These are phyloP conservation scores for Lepidurus couesii DNA, from an alignment of 1,140 invertebrate genomes.

Conservation along the genomic window DNA sequence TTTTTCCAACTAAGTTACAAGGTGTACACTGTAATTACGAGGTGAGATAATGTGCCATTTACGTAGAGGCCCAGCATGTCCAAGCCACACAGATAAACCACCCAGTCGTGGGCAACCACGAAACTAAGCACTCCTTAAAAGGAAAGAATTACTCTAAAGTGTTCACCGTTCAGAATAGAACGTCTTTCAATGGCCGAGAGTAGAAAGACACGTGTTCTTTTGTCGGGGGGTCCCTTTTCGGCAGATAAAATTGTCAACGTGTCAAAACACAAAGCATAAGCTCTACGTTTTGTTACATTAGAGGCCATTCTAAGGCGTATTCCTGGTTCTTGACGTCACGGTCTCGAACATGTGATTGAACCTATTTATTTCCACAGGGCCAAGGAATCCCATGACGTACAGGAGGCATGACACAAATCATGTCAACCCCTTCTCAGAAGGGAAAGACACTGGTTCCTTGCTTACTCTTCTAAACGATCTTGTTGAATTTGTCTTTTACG, in stretches of 20 bases:
- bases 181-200: neutral
- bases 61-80: neutral
- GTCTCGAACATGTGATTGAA: slow-evolving; percentile 2
- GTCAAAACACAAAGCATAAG: neutral
- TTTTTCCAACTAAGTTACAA: too few relatives aligned
- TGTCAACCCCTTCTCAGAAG: slow-evolving; percentile 9
- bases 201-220: neutral
- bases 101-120: neutral
- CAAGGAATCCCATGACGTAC: slow-evolving; percentile 18
- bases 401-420: slow-evolving; percentile 17
- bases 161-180: slow-evolving; percentile 22
- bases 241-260: slow-evolving; percentile 10
- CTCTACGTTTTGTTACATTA: neutral
- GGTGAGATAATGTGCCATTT: neutral
- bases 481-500: slow-evolving; percentile 31
- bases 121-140: neutral
- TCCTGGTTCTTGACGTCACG: slow-evolving; percentile 7
- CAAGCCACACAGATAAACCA: neutral
- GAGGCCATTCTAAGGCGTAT: slow-evolving; percentile 4
- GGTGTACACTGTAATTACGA: too few relatives aligned
- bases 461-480: slow-evolving; percentile 10
- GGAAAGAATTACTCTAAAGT: neutral
- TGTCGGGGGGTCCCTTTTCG: neutral
- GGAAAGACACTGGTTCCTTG: neutral
- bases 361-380: slow-evolving; percentile 21